Evolutionary conservation across 2,888 invertebrate species (phyloP).

Genomic region (Sabatieria punctata): DNA sequence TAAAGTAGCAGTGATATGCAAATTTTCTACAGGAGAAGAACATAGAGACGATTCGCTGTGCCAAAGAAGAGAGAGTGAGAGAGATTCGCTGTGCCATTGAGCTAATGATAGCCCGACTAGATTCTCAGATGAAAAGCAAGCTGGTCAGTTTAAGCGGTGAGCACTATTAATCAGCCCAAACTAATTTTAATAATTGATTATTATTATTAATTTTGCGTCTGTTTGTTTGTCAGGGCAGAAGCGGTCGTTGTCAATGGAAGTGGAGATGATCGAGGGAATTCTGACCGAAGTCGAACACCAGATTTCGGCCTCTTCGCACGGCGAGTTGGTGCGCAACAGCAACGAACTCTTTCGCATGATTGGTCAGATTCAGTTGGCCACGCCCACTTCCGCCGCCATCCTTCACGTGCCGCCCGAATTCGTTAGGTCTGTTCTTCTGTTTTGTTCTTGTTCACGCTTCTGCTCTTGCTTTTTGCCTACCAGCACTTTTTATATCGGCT

Average conservation of each 20-base stretch:
- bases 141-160: conserved; percentile 32
- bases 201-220: too few relatives aligned
- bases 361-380: background rate
- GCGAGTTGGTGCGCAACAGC: background rate
- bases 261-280: conserved; percentile 7
- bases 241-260: conserved; percentile 41
- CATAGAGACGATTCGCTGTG: conserved; percentile 69
- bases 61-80: conserved; percentile 75
- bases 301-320: background rate
- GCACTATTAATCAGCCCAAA: too few relatives aligned
- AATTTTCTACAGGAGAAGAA: conserved; percentile 62
- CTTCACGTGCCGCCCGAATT: too few relatives aligned
- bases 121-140: conserved; percentile 72
- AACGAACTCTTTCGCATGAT: background rate
- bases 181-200: too few relatives aligned
- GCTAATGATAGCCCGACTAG: conserved; percentile 72
- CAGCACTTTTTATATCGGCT: too few relatives aligned
- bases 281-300: conserved; percentile 7
- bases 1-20: too few relatives aligned
- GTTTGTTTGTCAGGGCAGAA: conserved; percentile 52
- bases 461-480: too few relatives aligned
- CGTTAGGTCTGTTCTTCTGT: too few relatives aligned
- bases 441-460: too few relatives aligned
- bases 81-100: conserved; percentile 83
- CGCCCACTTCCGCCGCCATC: too few relatives aligned